Conservation (phyloP, 1,140 invertebrate genomes). For the Magallana angulata region DNA sequence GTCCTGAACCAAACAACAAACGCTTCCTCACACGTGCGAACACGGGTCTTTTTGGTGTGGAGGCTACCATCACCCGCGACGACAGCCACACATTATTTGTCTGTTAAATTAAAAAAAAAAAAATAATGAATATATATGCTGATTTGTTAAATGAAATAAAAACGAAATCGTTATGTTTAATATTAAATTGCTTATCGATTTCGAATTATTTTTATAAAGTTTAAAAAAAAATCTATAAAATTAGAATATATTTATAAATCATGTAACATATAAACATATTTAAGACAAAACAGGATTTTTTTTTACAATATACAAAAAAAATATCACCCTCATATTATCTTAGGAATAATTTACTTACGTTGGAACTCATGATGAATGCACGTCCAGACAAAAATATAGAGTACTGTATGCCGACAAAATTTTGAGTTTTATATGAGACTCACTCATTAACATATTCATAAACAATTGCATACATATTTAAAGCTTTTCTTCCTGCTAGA, state of each 20-base stretch:
- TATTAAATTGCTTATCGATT: background rate
- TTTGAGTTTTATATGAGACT: background rate
- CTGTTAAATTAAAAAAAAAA: background rate
- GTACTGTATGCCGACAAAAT: conserved; percentile 2
- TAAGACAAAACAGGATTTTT: background rate
- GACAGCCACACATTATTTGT: background rate
- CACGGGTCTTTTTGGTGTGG: background rate
- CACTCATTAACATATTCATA: background rate
- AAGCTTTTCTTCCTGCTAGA: background rate
- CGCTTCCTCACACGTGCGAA: background rate
- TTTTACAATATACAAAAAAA: background rate
- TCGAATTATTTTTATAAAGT: background rate
- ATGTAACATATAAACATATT: background rate
- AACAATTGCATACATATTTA: background rate
- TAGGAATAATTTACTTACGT: background rate
- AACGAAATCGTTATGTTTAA: background rate
- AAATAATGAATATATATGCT: background rate
- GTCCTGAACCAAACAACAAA: background rate
- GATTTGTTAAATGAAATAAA: background rate
- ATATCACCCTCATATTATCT: background rate
- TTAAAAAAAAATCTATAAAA: background rate
- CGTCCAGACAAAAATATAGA: background rate
- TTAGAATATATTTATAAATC: background rate
- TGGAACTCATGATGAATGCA: background rate
- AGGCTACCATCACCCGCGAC: background rate